Conservation (phyloP, 2,888 invertebrate genomes). For the Drosophila ustulata region DNA sequence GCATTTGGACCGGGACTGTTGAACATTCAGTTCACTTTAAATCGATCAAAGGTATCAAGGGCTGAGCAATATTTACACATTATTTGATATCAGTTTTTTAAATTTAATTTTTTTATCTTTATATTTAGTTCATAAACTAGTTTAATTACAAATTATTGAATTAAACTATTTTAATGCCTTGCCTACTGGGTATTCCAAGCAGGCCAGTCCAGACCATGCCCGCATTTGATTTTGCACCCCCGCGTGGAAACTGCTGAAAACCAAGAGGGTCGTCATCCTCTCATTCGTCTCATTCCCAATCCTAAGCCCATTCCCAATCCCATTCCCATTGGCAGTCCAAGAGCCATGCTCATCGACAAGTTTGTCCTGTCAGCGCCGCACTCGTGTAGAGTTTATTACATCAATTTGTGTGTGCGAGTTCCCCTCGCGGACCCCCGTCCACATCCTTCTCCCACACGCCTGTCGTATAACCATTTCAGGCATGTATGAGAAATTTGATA, state of each 20-base stretch:
- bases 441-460: slow-evolving; percentile 2
- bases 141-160: too few species aligned
- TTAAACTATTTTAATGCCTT: too few species aligned
- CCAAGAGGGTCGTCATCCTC: slow-evolving; percentile 28
- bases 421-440: background rate
- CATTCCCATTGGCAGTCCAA: slow-evolving; percentile 20
- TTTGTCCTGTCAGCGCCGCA: slow-evolving; percentile 77
- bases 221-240: slow-evolving; percentile 48
- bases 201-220: slow-evolving; percentile 15
- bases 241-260: slow-evolving; percentile 18
- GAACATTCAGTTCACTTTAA: too few species aligned
- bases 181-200: slow-evolving; percentile 24
- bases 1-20: slow-evolving; percentile 4
- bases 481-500: slow-evolving; percentile 79
- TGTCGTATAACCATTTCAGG: slow-evolving; percentile 31
- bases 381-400: slow-evolving; percentile 77
- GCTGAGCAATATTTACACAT: too few species aligned
- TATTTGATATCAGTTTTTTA: too few species aligned
- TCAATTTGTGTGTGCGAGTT: slow-evolving; percentile 66
- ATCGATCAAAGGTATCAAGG: too few species aligned
- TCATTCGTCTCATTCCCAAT: slow-evolving; percentile 10
- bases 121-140: too few species aligned
- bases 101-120: too few species aligned
- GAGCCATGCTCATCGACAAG: slow-evolving; percentile 67
- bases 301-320: slow-evolving; percentile 18